These are phyloP conservation scores for Sarcophaga rosellei DNA, from an alignment of 2,888 invertebrate species.

Conservation along the genomic window DNA sequence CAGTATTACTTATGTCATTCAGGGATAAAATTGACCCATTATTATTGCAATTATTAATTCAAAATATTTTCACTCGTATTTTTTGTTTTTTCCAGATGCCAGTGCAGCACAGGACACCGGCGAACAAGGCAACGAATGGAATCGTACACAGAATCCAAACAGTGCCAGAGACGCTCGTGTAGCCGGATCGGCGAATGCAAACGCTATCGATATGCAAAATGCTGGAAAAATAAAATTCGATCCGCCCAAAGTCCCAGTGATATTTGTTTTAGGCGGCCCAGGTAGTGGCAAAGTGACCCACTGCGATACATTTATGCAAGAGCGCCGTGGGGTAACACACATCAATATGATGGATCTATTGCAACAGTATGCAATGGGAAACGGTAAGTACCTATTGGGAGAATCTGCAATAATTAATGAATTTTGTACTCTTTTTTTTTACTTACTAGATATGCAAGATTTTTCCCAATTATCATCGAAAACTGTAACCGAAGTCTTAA, in stretches of 20 bases:
- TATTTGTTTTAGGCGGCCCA: slow-evolving; percentile 95
- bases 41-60: too few species aligned
- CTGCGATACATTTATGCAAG: slow-evolving; percentile 94
- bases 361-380: slow-evolving; percentile 94
- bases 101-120: slow-evolving; percentile 89
- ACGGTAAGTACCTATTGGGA: slow-evolving; percentile 84
- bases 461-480: slow-evolving; percentile 92
- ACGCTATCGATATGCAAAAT: slow-evolving; percentile 89
- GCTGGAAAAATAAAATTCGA: slow-evolving; percentile 91
- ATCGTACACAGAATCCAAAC: slow-evolving; percentile 77
- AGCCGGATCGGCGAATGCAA: slow-evolving; percentile 84
- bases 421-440: too few species aligned
- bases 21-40: too few species aligned
- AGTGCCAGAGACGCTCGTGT: slow-evolving; percentile 71
- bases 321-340: slow-evolving; percentile 91
- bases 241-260: slow-evolving; percentile 92
- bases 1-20: too few species aligned
- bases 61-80: neutral
- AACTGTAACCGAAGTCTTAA: slow-evolving; percentile 93
- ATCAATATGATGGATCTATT: slow-evolving; percentile 95
- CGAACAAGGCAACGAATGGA: slow-evolving; percentile 83
- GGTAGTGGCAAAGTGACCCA: slow-evolving; percentile 99
- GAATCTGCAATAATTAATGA: too few species aligned
- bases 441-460: slow-evolving; percentile 91
- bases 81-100: slow-evolving; percentile 76